A percentile compares a stretch with the other conserved stretches of the same genome.
phyloP scores from a whole-genome alignment of 2,113 vertebrate genomes.

The Hyla sarda region DNA sequence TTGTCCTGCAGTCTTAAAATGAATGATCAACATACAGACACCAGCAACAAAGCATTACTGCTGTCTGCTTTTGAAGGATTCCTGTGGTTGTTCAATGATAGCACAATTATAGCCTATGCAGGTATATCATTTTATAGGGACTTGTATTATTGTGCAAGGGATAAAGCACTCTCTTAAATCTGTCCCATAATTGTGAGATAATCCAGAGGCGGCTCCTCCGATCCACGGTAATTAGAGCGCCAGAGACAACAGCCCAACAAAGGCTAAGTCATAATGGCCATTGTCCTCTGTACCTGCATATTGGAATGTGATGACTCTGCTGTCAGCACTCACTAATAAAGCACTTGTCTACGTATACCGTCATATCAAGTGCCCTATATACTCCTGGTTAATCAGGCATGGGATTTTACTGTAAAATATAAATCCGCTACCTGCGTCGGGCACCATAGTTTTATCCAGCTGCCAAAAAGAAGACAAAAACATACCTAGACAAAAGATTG shows the following conservation, averaged over 20 bases:
- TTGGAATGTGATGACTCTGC: constrained; percentile 58
- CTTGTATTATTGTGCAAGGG: constrained; percentile 12
- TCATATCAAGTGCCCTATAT: constrained; percentile 37
- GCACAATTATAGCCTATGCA: constrained; percentile 10
- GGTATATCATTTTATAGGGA: constrained; percentile 34
- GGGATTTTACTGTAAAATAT: constrained; percentile 40
- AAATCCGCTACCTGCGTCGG: constrained; percentile 35
- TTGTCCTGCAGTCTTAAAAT: not conserved
- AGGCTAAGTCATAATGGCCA: constrained; percentile 26
- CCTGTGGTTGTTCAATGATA: constrained; percentile 27
- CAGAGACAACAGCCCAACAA: constrained; percentile 33
- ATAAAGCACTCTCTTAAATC: constrained; percentile 37
- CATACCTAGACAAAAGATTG: not conserved
- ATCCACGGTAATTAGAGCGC: constrained; percentile 41
- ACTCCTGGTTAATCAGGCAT: constrained; percentile 42
- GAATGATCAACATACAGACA: not conserved
- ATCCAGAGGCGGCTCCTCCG: not conserved
- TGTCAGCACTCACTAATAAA: constrained; percentile 57
- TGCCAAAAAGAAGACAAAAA: constrained; percentile 27
- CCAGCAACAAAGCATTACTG: not conserved
- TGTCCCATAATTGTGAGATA: constrained; percentile 24
- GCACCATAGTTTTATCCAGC: not conserved
- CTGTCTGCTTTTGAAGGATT: constrained; percentile 23
- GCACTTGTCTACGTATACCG: constrained; percentile 31
- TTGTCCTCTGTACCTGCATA: constrained; percentile 52